Percentiles rank a stretch among this genome's conserved stretches.
phyloP scores from a whole-genome alignment of 1,140 invertebrate species.

The Cyclargus thomasi region DNA sequence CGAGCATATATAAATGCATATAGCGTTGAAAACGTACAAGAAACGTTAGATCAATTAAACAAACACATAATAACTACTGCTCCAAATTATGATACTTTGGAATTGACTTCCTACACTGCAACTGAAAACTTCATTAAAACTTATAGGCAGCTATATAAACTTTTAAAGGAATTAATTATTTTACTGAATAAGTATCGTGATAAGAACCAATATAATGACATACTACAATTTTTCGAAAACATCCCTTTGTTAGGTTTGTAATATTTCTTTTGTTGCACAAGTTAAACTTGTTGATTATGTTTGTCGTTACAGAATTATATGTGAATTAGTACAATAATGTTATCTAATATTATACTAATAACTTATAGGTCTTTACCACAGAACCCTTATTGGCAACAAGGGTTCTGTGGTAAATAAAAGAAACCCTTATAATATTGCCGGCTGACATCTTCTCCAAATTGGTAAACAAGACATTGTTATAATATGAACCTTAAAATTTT shows the following conservation, averaged over 20 bases:
- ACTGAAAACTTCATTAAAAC: slow-evolving; percentile 44
- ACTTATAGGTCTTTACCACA: no score
- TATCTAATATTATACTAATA: no score
- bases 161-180: slow-evolving; percentile 39
- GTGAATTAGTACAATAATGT: no score
- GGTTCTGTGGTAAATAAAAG: no score
- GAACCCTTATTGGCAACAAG: no score
- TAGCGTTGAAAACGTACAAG: slow-evolving; percentile 41
- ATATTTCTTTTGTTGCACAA: slow-evolving; percentile 14
- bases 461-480: no score
- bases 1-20: slow-evolving; percentile 51
- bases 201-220: slow-evolving; percentile 26
- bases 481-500: no score
- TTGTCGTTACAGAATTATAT: no score
- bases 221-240: slow-evolving; percentile 41
- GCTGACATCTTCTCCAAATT: no score
- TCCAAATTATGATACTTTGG: slow-evolving; percentile 20
- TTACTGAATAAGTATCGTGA: slow-evolving; percentile 32
- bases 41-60: slow-evolving; percentile 43
- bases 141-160: slow-evolving; percentile 39
- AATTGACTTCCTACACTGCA: slow-evolving; percentile 34
- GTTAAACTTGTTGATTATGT: no score
- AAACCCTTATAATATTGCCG: no score
- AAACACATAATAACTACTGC: slow-evolving; percentile 25
- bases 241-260: slow-evolving; percentile 34